These are phyloP conservation scores for Molanna angustata DNA, from an alignment of 2,888 invertebrate species.

Conservation along the genomic window DNA sequence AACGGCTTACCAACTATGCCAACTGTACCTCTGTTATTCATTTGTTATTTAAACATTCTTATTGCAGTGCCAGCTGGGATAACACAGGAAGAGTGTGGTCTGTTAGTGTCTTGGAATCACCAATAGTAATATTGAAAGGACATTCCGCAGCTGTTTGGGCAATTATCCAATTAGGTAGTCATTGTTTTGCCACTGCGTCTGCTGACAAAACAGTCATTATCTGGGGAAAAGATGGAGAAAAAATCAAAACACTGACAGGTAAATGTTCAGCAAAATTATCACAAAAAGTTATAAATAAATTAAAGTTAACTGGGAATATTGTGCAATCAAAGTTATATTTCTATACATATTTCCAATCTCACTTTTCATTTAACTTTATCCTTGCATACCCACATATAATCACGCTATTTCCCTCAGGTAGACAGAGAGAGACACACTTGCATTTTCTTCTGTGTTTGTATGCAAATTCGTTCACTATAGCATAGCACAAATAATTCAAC, in stretches of 20 bases:
- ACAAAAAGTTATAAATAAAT: no score
- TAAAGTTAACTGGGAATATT: no score
- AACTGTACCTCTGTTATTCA: no score
- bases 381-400: neutral
- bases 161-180: constrained; percentile 56
- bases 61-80: constrained; percentile 88
- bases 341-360: neutral
- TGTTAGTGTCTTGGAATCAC: constrained; percentile 44
- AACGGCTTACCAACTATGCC: no score
- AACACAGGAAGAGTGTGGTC: constrained; percentile 83
- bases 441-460: no score
- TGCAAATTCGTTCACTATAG: no score
- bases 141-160: constrained; percentile 89
- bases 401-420: neutral
- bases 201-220: constrained; percentile 89
- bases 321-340: no score
- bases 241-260: constrained; percentile 57
- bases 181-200: constrained; percentile 76
- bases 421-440: no score
- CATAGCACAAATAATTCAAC: no score
- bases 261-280: no score
- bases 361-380: no score
- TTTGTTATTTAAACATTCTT: constrained; percentile 1
- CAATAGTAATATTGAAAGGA: constrained; percentile 59
- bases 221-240: constrained; percentile 72